Percentiles rank a stretch among this genome's conserved stretches.
Evolutionary conservation across 1,140 invertebrate species (phyloP).

Genomic region (Druon quercuslanigerum): DNA sequence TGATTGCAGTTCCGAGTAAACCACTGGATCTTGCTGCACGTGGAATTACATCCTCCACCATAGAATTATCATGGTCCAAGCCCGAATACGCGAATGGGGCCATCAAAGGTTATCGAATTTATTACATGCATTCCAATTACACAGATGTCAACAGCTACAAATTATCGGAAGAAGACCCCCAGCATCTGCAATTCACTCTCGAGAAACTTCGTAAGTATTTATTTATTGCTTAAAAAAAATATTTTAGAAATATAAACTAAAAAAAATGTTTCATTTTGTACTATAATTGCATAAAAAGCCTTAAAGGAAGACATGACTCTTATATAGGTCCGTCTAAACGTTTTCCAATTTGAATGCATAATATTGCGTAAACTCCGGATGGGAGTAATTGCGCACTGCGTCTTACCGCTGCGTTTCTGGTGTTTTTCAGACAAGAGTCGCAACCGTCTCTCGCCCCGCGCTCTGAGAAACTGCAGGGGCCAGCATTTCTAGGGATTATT

Average conservation of each 20-base stretch:
- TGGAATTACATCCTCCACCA: conserved; percentile 84
- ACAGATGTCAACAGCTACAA: conserved; percentile 80
- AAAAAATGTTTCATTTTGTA: no score
- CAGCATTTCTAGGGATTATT: no score
- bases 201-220: conserved; percentile 79
- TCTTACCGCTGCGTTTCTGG: no score
- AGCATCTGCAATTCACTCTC: conserved; percentile 76
- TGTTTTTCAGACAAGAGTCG: no score
- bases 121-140: conserved; percentile 82
- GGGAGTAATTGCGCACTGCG: no score
- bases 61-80: conserved; percentile 87
- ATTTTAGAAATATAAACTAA: background rate
- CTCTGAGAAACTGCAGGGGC: no score
- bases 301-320: no score
- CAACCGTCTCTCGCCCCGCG: no score
- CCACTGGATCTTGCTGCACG: conserved; percentile 87
- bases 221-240: conserved; percentile 31
- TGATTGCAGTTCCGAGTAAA: conserved; percentile 85
- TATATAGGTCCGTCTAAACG: no score
- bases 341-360: no score
- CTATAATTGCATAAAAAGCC: no score
- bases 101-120: conserved; percentile 83
- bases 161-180: conserved; percentile 65
- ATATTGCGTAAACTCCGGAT: no score
- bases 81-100: conserved; percentile 84